Percentiles rank a stretch among this genome's conserved stretches.
phyloP scores from a whole-genome alignment of 2,888 invertebrate species.

The Mesorhabditis sp. region DNA sequence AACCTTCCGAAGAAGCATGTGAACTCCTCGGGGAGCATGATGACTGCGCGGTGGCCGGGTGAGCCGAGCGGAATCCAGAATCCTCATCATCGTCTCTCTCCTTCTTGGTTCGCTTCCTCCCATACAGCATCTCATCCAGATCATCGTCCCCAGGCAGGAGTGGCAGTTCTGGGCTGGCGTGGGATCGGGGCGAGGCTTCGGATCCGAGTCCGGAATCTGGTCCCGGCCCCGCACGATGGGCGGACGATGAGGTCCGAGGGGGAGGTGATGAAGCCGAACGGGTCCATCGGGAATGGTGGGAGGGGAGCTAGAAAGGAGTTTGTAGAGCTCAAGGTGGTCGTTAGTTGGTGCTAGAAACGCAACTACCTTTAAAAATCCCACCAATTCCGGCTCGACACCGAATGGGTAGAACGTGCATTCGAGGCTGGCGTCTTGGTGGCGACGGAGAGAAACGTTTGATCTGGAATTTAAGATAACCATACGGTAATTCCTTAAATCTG shows the following conservation, averaged over 20 bases:
- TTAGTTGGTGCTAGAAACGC: background rate
- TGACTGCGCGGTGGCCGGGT: slow-evolving; percentile 16
- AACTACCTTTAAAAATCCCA: background rate
- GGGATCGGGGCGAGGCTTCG: slow-evolving; percentile 29
- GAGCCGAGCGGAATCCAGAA: slow-evolving; percentile 47
- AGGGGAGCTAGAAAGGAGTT: slow-evolving; percentile 27
- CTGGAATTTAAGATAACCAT: too few species aligned
- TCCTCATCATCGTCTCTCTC: slow-evolving; percentile 48
- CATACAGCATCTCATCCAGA: background rate
- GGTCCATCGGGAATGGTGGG: slow-evolving; percentile 35
- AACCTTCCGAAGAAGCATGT: slow-evolving; percentile 27
- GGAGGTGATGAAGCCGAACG: slow-evolving; percentile 36
- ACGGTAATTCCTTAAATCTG: too few species aligned
- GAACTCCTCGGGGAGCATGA: slow-evolving; percentile 38
- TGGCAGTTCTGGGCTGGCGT: slow-evolving; percentile 25
- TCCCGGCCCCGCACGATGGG: slow-evolving; percentile 19
- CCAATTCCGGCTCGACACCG: slow-evolving; percentile 14
- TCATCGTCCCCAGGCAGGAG: background rate
- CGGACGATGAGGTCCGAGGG: slow-evolving; percentile 26
- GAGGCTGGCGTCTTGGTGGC: slow-evolving; percentile 51
- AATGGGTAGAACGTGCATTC: slow-evolving; percentile 38
- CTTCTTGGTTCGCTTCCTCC: slow-evolving; percentile 14
- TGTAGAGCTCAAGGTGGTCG: background rate
- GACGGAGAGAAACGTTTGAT: slow-evolving; percentile 47
- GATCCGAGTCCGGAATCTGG: slow-evolving; percentile 33